Evolutionary conservation across 2,113 vertebrate genomes (phyloP), one percentile per base, ranked within the genome.

Genomic region (Monopterus albus): DNA sequence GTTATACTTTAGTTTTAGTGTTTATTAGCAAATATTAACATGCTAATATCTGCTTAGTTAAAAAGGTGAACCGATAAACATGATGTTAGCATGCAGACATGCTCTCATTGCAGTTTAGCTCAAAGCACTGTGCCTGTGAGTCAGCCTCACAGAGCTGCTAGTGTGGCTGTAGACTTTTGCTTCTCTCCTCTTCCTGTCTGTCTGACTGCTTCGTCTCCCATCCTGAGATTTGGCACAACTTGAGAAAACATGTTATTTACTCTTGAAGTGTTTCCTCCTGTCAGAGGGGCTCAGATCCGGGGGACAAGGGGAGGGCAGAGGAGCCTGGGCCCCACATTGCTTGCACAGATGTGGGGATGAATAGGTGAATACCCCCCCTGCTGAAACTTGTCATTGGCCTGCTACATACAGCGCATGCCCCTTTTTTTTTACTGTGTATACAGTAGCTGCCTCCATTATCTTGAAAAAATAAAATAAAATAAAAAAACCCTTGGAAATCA

Each of bases 201-300:
- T 75, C 53, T 83, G 60, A 73, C 67, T 25, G 36, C 70, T 61
- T 88, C 72, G 64, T 62, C 74, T 78, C 56, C 25, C 52, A 36
- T 72, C 31, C 69, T n/a, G n/a, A 39, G 68, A 78, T 75, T 90
- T 91, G 87, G 89, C 81, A 74, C 76, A 66, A 80, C 79, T 83
- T 83, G 56, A 85, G 79, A 89, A 82, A 87, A 79, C 81, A 75
- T 82, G 66, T 87, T 88, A 87, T 89, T 91, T 91, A 88, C 75
- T 86, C 72, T 86, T 84, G 62, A 88, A 87, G 76, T 82, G 79
- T 88, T 87, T 80, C 71, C 59, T 81, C 60, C 62, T 79, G 75
- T 85, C 69, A 78, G 35, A 66, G 38, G 42, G 56, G 18, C 72
- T 72, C 29, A 55, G 67, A 57, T 79, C 70, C 56, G 52, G 52